Conservation (phyloP, 2,797 vertebrate genomes). For the Oryzias dopingdopingensis region DNA sequence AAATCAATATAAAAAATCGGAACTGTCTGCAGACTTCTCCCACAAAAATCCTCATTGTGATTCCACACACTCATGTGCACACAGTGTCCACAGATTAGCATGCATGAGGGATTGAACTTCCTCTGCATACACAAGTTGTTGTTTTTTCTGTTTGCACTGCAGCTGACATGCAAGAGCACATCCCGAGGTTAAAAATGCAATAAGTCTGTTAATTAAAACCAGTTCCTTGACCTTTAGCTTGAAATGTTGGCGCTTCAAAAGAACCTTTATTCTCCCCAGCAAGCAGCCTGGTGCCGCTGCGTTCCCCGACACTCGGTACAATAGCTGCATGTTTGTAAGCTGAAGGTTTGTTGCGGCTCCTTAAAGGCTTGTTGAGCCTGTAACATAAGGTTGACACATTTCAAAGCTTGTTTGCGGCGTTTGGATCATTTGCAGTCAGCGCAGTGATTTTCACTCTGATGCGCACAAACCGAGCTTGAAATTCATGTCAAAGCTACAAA, state of each 20-base stretch:
- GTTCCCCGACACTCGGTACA: too few species aligned
- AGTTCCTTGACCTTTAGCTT: neutral
- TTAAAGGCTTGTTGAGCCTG: neutral
- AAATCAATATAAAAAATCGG: too few species aligned
- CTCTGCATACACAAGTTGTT: conserved; percentile 12
- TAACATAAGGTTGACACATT: neutral
- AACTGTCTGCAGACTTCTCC: too few species aligned
- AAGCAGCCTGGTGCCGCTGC: too few species aligned
- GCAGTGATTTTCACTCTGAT: conserved; percentile 4
- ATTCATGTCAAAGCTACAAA: neutral
- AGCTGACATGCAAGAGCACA: neutral
- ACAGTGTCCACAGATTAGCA: conserved; percentile 34
- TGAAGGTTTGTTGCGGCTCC: conserved; percentile 7
- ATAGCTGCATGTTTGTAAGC: neutral
- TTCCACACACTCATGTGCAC: conserved; percentile 19
- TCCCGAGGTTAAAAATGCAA: conserved; percentile 19
- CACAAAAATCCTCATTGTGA: neutral
- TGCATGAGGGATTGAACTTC: conserved; percentile 12
- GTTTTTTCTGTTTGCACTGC: conserved; percentile 5
- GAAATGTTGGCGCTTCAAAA: neutral
- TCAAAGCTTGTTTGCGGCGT: conserved; percentile 23
- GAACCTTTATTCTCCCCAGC: too few species aligned
- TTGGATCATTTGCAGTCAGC: conserved; percentile 16
- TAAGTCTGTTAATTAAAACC: conserved; percentile 4
- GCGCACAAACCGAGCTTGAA: conserved; percentile 12